Evolutionary conservation across 2,797 vertebrate genomes (phyloP), one percentile per base, ranked within the genome.

Genomic region (Cichlasoma orientale): DNA sequence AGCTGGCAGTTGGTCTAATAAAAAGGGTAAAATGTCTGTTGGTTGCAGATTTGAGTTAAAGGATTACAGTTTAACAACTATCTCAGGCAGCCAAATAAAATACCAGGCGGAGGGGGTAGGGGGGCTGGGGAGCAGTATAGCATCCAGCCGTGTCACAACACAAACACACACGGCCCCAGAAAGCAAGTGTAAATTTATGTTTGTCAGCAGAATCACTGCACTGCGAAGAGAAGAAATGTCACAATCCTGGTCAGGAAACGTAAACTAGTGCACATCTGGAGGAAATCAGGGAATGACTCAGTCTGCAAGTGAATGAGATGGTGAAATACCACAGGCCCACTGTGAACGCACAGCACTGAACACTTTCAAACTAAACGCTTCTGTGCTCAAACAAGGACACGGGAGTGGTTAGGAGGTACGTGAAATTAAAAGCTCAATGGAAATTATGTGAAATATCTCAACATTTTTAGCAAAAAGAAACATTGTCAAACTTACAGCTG

Each of bases 261-360:
- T 93, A 89, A 92, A 92, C 83, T 86, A 52, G 56, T 80, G 91
- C 93, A 95, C 94, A 95, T 95, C 94, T 95, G 94, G 94, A 94
- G 94, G 93, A 94, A 93, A 95, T 95, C 92, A 95, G 83, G 81
- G 86, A 89, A 90, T 94, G 93, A 94, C 78, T 95, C 94, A 95
- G 92, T 89, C 86, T 90, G 89, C 89, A 83, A 91, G 85, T 92
- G 89, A 92, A 89, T 88, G 89, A 92, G 88, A 92, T 93, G 92
- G 92, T 91, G 92, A 93, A 94, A 93, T 89, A 92, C 85, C 90
- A 85, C 89, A 86, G 91, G 84, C 89, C 81, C 86, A 88, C 75
- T 84, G 87, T 75, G 88, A 77, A 86, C 86, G 85, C 81, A 78
- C 72, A 80, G 72, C 72, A 59, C 83, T 44, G 36, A 41, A 85